Conservation (phyloP, 2,113 vertebrate species). For the Azemiops feae region DNA sequence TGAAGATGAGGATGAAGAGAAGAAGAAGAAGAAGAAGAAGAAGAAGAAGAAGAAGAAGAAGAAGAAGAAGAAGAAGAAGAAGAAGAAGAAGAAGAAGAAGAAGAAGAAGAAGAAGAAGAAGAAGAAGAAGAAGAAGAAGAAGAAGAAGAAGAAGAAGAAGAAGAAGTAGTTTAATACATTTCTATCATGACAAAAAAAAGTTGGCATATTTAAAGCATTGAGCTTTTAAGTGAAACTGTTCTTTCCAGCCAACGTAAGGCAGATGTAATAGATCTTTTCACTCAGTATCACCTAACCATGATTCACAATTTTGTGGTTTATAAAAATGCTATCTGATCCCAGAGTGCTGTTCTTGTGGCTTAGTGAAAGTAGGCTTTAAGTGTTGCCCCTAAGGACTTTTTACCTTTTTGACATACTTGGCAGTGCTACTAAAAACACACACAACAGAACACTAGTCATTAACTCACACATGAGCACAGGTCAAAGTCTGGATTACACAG, state of each 20-base stretch:
- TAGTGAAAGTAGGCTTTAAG: conserved; percentile 74
- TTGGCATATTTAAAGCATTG: conserved; percentile 14
- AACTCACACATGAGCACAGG: conserved; percentile 63
- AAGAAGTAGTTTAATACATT: background rate
- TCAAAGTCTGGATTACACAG: conserved; percentile 73
- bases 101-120: background rate
- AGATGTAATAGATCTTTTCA: conserved; percentile 76
- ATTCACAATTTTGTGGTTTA: conserved; percentile 68
- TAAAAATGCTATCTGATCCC: conserved; percentile 76
- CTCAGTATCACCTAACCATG: conserved; percentile 52
- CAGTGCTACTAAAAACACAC: conserved; percentile 67
- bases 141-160: background rate
- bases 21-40: background rate
- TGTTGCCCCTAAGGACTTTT: conserved; percentile 80
- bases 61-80: background rate
- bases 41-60: background rate
- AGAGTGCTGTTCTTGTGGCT: conserved; percentile 82
- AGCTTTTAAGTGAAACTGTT: conserved; percentile 28
- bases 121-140: background rate
- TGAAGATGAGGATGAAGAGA: no score
- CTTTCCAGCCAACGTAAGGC: conserved; percentile 48
- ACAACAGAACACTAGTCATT: conserved; percentile 61
- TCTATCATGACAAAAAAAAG: conserved; percentile 22
- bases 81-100: background rate
- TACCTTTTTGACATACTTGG: conserved; percentile 79